Evolutionary conservation across 2,888 invertebrate species (phyloP).

Genomic region (Hoplodrina blanda): DNA sequence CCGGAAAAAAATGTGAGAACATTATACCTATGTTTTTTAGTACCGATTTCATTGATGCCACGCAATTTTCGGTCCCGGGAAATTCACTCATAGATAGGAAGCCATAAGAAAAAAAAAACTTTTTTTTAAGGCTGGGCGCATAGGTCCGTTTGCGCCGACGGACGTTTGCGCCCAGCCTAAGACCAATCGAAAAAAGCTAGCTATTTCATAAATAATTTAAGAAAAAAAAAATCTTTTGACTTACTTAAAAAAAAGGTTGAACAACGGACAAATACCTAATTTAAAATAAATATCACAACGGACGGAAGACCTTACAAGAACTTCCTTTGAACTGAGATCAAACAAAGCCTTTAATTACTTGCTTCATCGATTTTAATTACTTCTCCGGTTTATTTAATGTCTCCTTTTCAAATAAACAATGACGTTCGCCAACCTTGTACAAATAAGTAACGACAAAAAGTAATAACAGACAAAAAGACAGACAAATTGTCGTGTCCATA

Average conservation of each 20-base stretch:
- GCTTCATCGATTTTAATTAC: conserved; percentile 42
- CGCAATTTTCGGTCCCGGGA: too few species aligned
- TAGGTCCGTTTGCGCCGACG: too few species aligned
- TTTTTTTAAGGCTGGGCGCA: too few species aligned
- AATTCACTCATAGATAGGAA: too few species aligned
- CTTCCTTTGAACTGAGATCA: conserved; percentile 34
- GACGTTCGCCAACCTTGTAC: conserved; percentile 27
- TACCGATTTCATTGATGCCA: too few species aligned
- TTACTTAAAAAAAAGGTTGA: not conserved
- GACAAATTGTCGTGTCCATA: conserved; percentile 50
- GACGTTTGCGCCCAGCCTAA: too few species aligned
- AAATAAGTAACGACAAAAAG: conserved; percentile 39
- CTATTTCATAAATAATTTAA: too few species aligned
- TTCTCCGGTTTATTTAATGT: conserved; percentile 19
- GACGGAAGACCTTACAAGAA: not conserved
- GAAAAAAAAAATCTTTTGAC: too few species aligned
- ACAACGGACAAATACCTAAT: conserved; percentile 2
- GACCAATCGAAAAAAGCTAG: too few species aligned
- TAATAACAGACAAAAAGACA: conserved; percentile 35
- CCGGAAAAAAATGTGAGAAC: too few species aligned
- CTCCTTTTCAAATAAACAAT: conserved; percentile 38
- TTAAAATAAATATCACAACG: conserved; percentile 7
- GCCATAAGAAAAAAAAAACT: too few species aligned
- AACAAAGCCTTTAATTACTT: conserved; percentile 39
- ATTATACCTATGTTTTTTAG: too few species aligned